Evolutionary conservation across 2,888 invertebrate genomes (phyloP), one percentile per base, ranked within the genome.

Genomic region (Hirtodrosophila cameraria): DNA sequence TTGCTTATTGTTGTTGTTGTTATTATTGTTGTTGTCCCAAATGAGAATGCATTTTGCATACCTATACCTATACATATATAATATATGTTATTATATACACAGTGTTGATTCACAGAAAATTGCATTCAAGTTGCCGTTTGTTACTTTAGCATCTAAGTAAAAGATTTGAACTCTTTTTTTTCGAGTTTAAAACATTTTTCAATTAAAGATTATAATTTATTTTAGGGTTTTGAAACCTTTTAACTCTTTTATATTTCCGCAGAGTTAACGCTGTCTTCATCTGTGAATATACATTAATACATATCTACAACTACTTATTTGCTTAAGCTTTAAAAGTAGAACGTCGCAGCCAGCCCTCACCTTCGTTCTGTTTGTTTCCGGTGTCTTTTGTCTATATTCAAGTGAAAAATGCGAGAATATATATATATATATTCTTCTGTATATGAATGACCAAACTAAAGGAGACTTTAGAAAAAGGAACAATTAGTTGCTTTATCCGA

Each of bases 181-280:
- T 15, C 2, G 18, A 8, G 33, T 30, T 11, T 23, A 12, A 11
- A 42, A 36, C 54, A 61, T 36, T 43, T 54, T 33, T 16, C n/a
- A n/a, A n/a, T n/a, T n/a, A n/a, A n/a, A n/a, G n/a, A n/a, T n/a
- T n/a, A n/a, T 52, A 43, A 50, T 52, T 20, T 20, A 20, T 20
- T 20, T 20, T 20, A 3, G 2, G 49, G 54, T 39, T 60, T 66
- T 78, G 57, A 79, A 68, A n/a, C n/a, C 70, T 78, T 78, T 63
- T 52, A 20, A 52, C 52, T 54, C 18, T 16, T 38, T 33, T 27
- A 6, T 28, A 36, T 39, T 36, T 23, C 23, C 23, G 23, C 23
- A 23, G 23, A 23, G 3, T 23, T 23, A n/a, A n/a, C n/a, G 31
- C 11, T 41, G 41, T 54, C 16, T 25, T 11, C 20, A 13, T 16